phyloP scores from a whole-genome alignment of 2,888 invertebrate genomes.

The Nomada hirtipes region DNA sequence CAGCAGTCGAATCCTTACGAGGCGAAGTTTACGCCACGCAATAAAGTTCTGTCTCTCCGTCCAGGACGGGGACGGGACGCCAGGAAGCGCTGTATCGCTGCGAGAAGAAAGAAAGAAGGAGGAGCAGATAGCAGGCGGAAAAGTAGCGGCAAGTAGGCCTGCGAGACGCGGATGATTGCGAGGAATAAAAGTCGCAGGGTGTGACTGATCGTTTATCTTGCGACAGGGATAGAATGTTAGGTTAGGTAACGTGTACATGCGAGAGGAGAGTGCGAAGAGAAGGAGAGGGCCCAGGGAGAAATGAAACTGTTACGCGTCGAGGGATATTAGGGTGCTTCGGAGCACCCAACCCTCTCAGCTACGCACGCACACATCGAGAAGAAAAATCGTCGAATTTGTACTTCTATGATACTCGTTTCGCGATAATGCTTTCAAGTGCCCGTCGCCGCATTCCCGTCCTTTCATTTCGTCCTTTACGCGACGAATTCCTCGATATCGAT shows the following conservation, averaged over 20 bases:
- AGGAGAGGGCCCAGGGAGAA: conserved; percentile 56
- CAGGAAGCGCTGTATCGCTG: conserved; percentile 41
- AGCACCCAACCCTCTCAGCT: conserved; percentile 47
- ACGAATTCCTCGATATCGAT: conserved; percentile 58
- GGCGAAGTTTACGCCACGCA: conserved; percentile 73
- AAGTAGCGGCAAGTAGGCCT: conserved; percentile 64
- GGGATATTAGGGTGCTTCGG: conserved; percentile 72
- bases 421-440: conserved; percentile 67
- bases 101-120: conserved; percentile 28
- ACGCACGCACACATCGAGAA: conserved; percentile 30
- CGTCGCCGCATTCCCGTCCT: conserved; percentile 75
- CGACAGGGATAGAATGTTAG: conserved; percentile 54
- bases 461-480: conserved; percentile 74
- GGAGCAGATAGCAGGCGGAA: conserved; percentile 45
- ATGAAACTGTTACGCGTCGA: conserved; percentile 74
- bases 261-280: conserved; percentile 58
- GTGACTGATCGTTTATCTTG: conserved; percentile 80
- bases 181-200: conserved; percentile 81
- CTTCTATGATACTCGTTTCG: conserved; percentile 65
- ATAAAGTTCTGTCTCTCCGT: conserved; percentile 68
- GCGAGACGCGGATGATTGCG: conserved; percentile 77
- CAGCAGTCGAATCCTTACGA: conserved; percentile 73
- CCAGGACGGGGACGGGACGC: conserved; percentile 5
- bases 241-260: conserved; percentile 50
- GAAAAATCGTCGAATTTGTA: conserved; percentile 70